Evolutionary conservation across 2,113 vertebrate species (phyloP), one percentile per base, ranked within the genome.

Genomic region (Forbesichthys agassizii): DNA sequence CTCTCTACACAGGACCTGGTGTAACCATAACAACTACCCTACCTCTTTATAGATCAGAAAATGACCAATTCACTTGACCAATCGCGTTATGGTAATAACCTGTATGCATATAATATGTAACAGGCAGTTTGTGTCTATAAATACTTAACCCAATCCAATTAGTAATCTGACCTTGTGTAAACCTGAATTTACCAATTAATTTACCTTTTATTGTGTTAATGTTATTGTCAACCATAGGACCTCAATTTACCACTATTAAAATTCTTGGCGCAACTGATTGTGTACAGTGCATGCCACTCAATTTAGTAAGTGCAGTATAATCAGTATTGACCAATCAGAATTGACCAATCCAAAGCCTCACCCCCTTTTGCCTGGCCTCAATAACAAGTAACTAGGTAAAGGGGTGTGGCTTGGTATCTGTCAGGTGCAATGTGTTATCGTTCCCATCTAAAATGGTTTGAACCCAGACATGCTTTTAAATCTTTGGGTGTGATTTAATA

Each of bases 1-100:
- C 54, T 69, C 58, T 78, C 36, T 63, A 63, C 69, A 36, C 70
- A 79, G 82, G 84, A 88, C 81, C 79, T 68, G 58, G 80, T 64
- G 53, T 42, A 70, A 88, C 86, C 86, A 87, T 84, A 58, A 77
- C 81, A 89, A 89, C 88, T 77, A 48, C 80, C 86, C 90, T 91
- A 92, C 93, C 91, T 92, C 92, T 89, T 54, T 77, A 61, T 74
- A 71, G 53, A 53, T 57, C 48, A 76, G 55, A 11, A 68, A 66
- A 68, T 12, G 69, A 85, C 84, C 82, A 82, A 89, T 60, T 18
- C 57, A 71, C 42, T 68, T 59, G 71, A 84, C 70, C 81, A 82
- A 57, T 75, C 18, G 6, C 58, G 54, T 65, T 11, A 55, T 16
- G 12, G 2, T 57, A 9, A 49, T 11, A 47, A 27, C 55, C 7